A percentile compares a stretch with the other conserved stretches of the same genome.
Conservation (phyloP, 2,797 vertebrate species). For the Micromesistius poutassou region DNA sequence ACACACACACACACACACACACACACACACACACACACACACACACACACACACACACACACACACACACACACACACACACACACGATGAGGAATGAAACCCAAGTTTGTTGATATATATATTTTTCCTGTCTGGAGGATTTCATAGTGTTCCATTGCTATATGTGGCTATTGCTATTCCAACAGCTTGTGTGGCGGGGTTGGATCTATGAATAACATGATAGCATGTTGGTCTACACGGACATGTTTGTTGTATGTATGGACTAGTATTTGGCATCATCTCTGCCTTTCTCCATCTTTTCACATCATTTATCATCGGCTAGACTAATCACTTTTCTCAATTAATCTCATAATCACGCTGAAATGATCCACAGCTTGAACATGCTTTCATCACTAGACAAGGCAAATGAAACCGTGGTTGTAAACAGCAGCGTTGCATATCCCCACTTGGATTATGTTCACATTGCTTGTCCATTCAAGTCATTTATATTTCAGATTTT, state of each 20-base stretch:
- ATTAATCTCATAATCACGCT: conserved; percentile 53
- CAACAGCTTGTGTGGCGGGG: not conserved
- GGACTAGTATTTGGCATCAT: not conserved
- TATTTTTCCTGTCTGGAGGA: not conserved
- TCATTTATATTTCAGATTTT: conserved; percentile 58
- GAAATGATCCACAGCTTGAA: conserved; percentile 28
- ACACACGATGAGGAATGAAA: not conserved
- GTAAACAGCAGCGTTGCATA: not conserved
- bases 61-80: conserved; percentile 16
- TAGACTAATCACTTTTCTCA: conserved; percentile 34
- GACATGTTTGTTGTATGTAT: not conserved
- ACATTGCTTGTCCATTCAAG: conserved; percentile 23
- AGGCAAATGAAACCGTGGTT: not conserved
- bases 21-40: conserved; percentile 32
- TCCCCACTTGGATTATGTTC: conserved; percentile 25
- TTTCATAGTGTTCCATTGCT: not conserved
- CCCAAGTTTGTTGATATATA: not conserved
- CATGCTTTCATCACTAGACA: not conserved
- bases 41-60: conserved; percentile 30
- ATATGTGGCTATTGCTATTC: not conserved
- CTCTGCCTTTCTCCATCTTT: not conserved
- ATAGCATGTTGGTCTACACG: not conserved
- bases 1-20: conserved; percentile 16
- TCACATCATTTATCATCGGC: not conserved
- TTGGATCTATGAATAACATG: not conserved